Conservation (phyloP, 2,113 vertebrate genomes). For the Nothobranchius kuhntae region DNA sequence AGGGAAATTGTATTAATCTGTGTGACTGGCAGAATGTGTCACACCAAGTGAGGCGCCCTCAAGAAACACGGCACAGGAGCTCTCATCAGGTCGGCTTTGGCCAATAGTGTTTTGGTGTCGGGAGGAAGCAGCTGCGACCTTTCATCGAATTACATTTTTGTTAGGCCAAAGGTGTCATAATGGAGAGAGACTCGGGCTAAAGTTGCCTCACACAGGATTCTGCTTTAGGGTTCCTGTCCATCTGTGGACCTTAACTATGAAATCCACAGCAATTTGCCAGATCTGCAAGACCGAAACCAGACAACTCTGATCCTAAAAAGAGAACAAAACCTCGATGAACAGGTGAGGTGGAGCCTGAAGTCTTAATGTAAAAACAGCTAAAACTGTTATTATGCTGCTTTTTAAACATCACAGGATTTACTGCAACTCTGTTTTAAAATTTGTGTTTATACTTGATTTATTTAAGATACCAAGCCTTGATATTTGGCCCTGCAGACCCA, state of each 20-base stretch:
- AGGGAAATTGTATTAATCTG: neutral
- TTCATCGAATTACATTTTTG: slow-evolving; percentile 39
- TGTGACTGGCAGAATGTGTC: slow-evolving; percentile 16
- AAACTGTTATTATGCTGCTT: neutral
- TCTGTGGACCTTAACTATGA: slow-evolving; percentile 61
- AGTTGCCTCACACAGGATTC: slow-evolving; percentile 10
- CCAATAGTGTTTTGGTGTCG: slow-evolving; percentile 40
- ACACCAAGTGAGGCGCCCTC: slow-evolving; percentile 8
- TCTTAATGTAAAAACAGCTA: neutral
- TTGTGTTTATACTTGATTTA: slow-evolving; percentile 72
- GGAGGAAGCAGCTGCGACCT: slow-evolving; percentile 46
- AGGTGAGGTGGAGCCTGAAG: slow-evolving; percentile 51
- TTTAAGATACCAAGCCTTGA: slow-evolving; percentile 78
- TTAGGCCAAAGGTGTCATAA: slow-evolving; percentile 20
- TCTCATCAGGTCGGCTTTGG: slow-evolving; percentile 37
- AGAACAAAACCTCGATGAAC: slow-evolving; percentile 60
- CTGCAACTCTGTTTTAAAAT: slow-evolving; percentile 38
- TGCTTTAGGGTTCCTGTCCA: no score
- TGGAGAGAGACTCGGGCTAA: slow-evolving; percentile 11
- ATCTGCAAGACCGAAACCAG: slow-evolving; percentile 93
- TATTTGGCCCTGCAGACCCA: slow-evolving; percentile 73
- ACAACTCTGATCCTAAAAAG: slow-evolving; percentile 75
- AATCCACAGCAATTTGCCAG: slow-evolving; percentile 90
- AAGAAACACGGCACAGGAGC: neutral
- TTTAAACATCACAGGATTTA: slow-evolving; percentile 10